Percentiles rank a stretch among this genome's conserved stretches.
These are phyloP conservation scores for Nettapus auritus DNA, from an alignment of 2,113 vertebrate species.

Conservation along the genomic window DNA sequence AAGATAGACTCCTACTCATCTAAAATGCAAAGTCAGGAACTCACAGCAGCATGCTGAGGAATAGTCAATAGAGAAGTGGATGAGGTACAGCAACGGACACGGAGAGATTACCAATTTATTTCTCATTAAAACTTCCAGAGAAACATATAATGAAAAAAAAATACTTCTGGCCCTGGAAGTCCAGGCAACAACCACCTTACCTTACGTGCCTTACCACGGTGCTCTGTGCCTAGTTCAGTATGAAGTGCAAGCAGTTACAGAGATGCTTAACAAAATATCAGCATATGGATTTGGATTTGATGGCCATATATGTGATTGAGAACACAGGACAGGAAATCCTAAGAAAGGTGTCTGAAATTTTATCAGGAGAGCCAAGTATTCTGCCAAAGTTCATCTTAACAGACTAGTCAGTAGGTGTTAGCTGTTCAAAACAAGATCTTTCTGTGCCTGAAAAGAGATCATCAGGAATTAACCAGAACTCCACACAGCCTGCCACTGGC, in stretches of 20 bases:
- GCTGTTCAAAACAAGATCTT: neutral
- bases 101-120: neutral
- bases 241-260: neutral
- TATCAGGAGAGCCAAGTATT: neutral
- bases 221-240: neutral
- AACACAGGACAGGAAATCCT: accelerated
- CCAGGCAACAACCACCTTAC: neutral
- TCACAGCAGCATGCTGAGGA: neutral
- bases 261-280: neutral
- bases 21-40: neutral
- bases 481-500: neutral
- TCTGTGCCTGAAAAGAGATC: neutral
- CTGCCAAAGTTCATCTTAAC: neutral
- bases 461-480: neutral
- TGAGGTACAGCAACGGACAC: neutral
- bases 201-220: neutral
- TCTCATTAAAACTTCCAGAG: neutral
- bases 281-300: accelerated
- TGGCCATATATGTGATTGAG: neutral
- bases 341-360: neutral
- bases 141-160: neutral
- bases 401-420: neutral
- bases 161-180: neutral
- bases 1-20: neutral
- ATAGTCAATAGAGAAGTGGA: neutral